These are phyloP conservation scores for Nerophis lumbriciformis DNA, from an alignment of 2,113 vertebrate genomes.

Conservation along the genomic window DNA sequence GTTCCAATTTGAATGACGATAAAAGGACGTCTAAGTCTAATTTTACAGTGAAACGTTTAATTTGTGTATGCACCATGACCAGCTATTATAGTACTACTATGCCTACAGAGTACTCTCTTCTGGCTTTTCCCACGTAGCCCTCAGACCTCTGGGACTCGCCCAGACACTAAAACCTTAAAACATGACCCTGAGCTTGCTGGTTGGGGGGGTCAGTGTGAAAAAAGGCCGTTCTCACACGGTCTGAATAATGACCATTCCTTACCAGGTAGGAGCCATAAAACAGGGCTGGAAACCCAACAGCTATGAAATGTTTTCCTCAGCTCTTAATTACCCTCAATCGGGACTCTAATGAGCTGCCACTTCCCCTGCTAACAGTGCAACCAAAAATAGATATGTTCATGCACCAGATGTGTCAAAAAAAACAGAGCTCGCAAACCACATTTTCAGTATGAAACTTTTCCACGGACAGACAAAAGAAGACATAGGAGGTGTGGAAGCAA, in stretches of 20 bases:
- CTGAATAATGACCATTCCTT: constrained; percentile 19
- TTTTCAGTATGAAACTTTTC: constrained; percentile 42
- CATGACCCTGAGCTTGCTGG: constrained; percentile 35
- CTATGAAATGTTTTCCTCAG: not conserved
- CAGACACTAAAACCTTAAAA: constrained; percentile 43
- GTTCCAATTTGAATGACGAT: too few relatives aligned
- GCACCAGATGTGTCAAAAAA: constrained; percentile 47
- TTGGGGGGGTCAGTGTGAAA: constrained; percentile 24
- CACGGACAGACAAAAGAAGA: constrained; percentile 45
- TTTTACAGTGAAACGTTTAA: too few relatives aligned
- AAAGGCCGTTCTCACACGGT: constrained; percentile 25
- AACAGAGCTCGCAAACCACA: constrained; percentile 37
- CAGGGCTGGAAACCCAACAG: not conserved
- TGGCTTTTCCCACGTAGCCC: constrained; percentile 27
- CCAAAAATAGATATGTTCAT: constrained; percentile 49
- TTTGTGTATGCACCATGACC: too few relatives aligned
- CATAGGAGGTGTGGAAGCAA: constrained; percentile 36
- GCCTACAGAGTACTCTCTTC: constrained; percentile 3
- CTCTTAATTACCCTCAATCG: constrained; percentile 39
- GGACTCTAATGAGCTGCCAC: constrained; percentile 42
- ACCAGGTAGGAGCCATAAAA: constrained; percentile 1
- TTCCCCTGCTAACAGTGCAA: constrained; percentile 39
- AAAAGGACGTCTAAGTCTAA: too few relatives aligned
- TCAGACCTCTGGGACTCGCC: constrained; percentile 43
- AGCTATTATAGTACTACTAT: constrained; percentile 21